Base-by-base conservation (phyloP, 2,888 invertebrate genomes). In the Philereme transversata region DNA sequence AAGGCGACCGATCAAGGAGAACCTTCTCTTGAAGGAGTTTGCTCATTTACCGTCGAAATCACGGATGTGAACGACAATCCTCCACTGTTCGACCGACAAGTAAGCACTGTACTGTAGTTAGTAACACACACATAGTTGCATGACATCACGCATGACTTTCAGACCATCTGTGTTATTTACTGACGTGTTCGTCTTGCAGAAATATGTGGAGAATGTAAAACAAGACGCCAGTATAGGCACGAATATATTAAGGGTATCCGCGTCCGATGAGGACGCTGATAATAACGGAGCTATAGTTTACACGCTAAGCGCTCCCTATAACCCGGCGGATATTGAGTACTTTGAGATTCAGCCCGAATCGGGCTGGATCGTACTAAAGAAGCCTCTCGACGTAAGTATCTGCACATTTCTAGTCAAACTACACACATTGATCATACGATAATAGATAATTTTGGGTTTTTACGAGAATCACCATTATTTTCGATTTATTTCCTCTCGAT, bases 1-100 rank as follows among this genome's bases (percentile, higher is more conserved):
- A 99, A 99, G 90, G 99, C 99, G 5, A 98, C 98, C 0, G 99
- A 99, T 94, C 97, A 99, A 83, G 99, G 99, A n/a, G 98, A 98
- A 84, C 99, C 99, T 1, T 98, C 98, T 0, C 88, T 99, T 71
- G 99, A 99, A 88, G 99, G 99, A 35, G 99, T 99, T 70, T 99
- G 99, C 87, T 99, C 99, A 5, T 99, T 99, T 84, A 98, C 98
- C 10, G 99, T 99, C 50, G 98, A 98, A 93, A 98, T 99, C 56
- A 98, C 98, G 1, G 99, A 99, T 86, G 97, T 98, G 48, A 99
- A 99, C 82, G 99, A 99, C 85, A 99, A 99, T 88, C 98, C 98
- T 5, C 98, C 98, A 6, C 90, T 98, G 54, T 98, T 98, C 87
- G 98, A 98, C 91, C 94, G 98, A 93, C 98, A 98, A 95, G 98